These are phyloP conservation scores for Amblyjoppa fuscipennis DNA, from an alignment of 2,888 invertebrate genomes.

Conservation along the genomic window DNA sequence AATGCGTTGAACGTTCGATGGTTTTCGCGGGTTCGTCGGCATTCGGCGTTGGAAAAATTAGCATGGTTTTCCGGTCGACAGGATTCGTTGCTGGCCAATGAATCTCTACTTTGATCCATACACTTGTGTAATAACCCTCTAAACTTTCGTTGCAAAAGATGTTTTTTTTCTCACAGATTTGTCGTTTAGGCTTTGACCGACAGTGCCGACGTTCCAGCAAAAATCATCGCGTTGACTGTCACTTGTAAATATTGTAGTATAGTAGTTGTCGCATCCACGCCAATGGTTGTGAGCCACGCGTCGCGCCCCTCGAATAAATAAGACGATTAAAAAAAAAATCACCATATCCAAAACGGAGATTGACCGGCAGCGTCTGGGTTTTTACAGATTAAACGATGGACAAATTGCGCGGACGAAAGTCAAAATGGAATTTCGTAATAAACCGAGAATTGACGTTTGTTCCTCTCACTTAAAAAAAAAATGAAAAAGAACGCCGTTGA, in stretches of 20 bases:
- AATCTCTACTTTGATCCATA: conserved; percentile 64
- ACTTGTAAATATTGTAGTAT: conserved; percentile 81
- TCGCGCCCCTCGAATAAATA: conserved; percentile 47
- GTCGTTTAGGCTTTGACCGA: background rate
- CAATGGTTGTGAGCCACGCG: conserved; percentile 70
- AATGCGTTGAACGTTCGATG: conserved; percentile 16
- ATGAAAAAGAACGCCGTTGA: conserved; percentile 55
- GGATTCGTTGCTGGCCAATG: conserved; percentile 76
- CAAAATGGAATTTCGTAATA: conserved; percentile 47
- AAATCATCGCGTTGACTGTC: conserved; percentile 75
- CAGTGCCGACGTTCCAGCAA: conserved; percentile 54
- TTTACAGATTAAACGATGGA: background rate
- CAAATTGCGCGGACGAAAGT: conserved; percentile 15
- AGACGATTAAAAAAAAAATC: conserved; percentile 38
- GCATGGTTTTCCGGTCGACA: conserved; percentile 38
- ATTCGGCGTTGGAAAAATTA: background rate
- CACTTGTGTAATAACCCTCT: background rate
- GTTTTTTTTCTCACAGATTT: background rate
- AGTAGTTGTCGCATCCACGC: conserved; percentile 73
- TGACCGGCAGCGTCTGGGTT: conserved; percentile 29
- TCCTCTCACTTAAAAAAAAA: conserved; percentile 70
- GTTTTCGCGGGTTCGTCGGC: background rate
- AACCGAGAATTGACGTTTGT: conserved; percentile 71
- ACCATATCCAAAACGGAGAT: conserved; percentile 55
- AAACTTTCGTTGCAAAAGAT: conserved; percentile 4